Conservation (phyloP, 2,888 invertebrate genomes). For the Lagria hirta region DNA sequence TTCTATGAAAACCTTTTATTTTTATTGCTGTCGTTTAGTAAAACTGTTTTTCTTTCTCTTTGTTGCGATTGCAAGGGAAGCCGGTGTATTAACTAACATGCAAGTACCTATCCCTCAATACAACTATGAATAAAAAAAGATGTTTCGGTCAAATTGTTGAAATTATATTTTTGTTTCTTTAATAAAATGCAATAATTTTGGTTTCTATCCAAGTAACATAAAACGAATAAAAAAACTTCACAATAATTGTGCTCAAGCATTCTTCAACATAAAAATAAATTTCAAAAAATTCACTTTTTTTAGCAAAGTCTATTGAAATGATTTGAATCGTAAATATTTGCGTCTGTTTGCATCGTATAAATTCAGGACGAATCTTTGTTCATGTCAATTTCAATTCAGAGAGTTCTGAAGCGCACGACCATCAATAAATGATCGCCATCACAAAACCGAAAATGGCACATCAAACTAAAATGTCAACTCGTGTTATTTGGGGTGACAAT, state of each 20-base stretch:
- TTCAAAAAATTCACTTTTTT: no score
- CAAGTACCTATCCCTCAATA: slow-evolving; percentile 11
- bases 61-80: no score
- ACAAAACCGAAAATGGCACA: slow-evolving; percentile 24
- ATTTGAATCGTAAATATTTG: slow-evolving; percentile 21
- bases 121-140: no score
- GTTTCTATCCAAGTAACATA: no score
- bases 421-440: slow-evolving; percentile 28
- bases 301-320: slow-evolving; percentile 5
- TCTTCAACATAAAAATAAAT: no score
- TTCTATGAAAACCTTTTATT: slow-evolving; percentile 16
- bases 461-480: slow-evolving; percentile 27
- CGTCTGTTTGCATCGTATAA: slow-evolving; percentile 14
- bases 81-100: slow-evolving; percentile 3
- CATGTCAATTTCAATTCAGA: slow-evolving; percentile 25
- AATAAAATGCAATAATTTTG: no score
- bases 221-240: no score
- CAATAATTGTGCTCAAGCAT: no score
- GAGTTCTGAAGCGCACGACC: slow-evolving; percentile 18
- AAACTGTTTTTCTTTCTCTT: slow-evolving; percentile 16
- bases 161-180: no score
- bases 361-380: slow-evolving; percentile 9
- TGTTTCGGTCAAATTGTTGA: no score
- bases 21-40: slow-evolving; percentile 16
- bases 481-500: slow-evolving; percentile 25